Evolutionary conservation across 2,113 vertebrate genomes (phyloP).

Genomic region (Corythoichthys intestinalis): DNA sequence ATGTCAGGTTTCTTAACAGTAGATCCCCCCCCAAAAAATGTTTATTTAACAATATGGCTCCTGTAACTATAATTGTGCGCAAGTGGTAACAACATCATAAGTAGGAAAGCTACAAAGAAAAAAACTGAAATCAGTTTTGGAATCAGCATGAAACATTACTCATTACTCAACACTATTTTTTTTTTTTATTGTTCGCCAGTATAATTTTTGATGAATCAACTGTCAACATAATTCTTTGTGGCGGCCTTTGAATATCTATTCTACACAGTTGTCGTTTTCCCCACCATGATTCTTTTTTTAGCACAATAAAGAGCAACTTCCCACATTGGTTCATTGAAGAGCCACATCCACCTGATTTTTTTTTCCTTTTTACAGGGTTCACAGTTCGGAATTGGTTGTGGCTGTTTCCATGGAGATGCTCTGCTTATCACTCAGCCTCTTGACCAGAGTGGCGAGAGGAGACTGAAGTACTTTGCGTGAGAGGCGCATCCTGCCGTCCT

Average conservation of each 20-base stretch:
- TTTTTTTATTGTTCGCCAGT: too few relatives aligned
- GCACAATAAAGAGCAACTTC: not conserved
- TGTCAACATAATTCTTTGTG: too few relatives aligned
- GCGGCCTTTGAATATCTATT: not conserved
- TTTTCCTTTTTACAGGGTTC: slow-evolving; percentile 14
- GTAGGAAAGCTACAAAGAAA: too few relatives aligned
- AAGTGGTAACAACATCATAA: too few relatives aligned
- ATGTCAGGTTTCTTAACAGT: too few relatives aligned
- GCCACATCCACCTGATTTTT: not conserved
- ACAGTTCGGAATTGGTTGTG: slow-evolving; percentile 31
- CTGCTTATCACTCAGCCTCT: slow-evolving; percentile 82
- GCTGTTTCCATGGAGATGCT: slow-evolving; percentile 81
- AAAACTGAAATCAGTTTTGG: too few relatives aligned
- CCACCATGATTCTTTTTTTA: not conserved
- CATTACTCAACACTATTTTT: too few relatives aligned
- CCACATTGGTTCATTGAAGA: not conserved
- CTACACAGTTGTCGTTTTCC: not conserved
- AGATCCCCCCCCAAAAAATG: too few relatives aligned
- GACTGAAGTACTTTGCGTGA: slow-evolving; percentile 93
- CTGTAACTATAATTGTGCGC: too few relatives aligned
- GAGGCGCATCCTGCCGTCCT: slow-evolving; percentile 93
- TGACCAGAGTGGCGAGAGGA: slow-evolving; percentile 75
- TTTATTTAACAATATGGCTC: too few relatives aligned
- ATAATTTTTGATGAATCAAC: too few relatives aligned
- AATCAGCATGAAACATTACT: too few relatives aligned